phyloP scores from a whole-genome alignment of 2,797 vertebrate genomes.

The Etheostoma nigrum region DNA sequence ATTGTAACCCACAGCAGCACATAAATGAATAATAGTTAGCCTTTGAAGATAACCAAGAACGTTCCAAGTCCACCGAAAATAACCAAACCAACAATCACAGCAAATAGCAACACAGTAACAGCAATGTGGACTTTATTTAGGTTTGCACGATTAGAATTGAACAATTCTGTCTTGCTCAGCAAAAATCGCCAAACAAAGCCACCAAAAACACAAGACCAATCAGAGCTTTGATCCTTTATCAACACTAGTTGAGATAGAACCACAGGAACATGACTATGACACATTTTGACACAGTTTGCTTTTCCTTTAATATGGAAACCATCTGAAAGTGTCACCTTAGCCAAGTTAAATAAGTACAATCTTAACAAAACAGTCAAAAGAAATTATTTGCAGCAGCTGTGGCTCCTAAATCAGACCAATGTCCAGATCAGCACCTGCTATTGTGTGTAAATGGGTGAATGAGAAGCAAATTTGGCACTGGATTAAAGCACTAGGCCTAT shows the following conservation, averaged over 20 bases:
- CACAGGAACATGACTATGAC: conserved; percentile 13
- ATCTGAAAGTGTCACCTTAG: conserved; percentile 20
- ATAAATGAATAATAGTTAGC: conserved; percentile 56
- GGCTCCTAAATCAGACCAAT: not conserved
- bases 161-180: conserved; percentile 11
- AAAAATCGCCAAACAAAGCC: conserved; percentile 33
- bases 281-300: conserved; percentile 14
- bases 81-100: conserved; percentile 54
- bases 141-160: conserved; percentile 44
- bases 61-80: conserved; percentile 49
- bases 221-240: not conserved
- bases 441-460: not conserved
- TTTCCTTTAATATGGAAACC: conserved; percentile 21
- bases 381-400: not conserved
- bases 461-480: too few relatives aligned
- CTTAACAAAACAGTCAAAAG: not conserved
- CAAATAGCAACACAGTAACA: conserved; percentile 30
- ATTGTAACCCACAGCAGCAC: conserved; percentile 62
- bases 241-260: conserved; percentile 12
- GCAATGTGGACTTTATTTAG: conserved; percentile 56
- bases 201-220: conserved; percentile 16
- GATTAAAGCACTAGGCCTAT: not conserved
- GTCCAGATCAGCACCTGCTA: not conserved
- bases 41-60: conserved; percentile 63
- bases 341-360: not conserved